Conservation (phyloP, 2,113 vertebrate species). For the Arenaria interpres region DNA sequence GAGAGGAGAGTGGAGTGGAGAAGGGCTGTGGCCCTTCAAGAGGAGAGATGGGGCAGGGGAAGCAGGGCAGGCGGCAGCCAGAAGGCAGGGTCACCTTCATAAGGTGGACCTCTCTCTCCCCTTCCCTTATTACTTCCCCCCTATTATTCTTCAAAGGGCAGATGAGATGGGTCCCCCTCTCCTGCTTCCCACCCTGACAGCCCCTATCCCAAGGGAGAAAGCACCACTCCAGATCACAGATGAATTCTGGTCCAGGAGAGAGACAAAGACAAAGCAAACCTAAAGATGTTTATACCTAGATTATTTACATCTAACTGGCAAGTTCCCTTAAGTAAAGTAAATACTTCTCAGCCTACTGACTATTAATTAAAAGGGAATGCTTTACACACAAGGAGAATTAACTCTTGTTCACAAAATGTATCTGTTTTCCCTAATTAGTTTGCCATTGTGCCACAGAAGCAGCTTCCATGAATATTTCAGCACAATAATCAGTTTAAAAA, state of each 20-base stretch:
- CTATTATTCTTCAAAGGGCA: not conserved
- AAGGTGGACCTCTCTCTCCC: not conserved
- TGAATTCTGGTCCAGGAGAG: not conserved
- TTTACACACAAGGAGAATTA: slow-evolving; percentile 4
- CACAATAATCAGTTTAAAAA: not conserved
- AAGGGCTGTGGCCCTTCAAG: not conserved
- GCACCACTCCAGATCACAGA: not conserved
- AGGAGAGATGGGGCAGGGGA: not conserved
- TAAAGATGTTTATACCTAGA: not conserved
- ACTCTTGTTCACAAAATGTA: not conserved
- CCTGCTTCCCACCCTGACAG: not conserved
- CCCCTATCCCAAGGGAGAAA: not conserved
- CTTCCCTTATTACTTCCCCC: not conserved
- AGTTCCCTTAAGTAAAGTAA: not conserved
- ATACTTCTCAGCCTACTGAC: not conserved
- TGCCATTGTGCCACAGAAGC: not conserved
- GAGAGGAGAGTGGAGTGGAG: too few relatives aligned
- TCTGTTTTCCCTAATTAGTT: not conserved
- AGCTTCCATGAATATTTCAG: slow-evolving; percentile 9
- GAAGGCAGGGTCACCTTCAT: not conserved
- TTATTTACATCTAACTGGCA: not conserved
- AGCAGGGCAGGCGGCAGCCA: not conserved
- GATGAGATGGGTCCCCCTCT: not conserved
- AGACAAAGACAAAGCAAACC: not conserved
- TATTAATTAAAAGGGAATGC: slow-evolving; percentile 11